Conservation (phyloP, 2,113 vertebrate species). For the Callipepla squamata region DNA sequence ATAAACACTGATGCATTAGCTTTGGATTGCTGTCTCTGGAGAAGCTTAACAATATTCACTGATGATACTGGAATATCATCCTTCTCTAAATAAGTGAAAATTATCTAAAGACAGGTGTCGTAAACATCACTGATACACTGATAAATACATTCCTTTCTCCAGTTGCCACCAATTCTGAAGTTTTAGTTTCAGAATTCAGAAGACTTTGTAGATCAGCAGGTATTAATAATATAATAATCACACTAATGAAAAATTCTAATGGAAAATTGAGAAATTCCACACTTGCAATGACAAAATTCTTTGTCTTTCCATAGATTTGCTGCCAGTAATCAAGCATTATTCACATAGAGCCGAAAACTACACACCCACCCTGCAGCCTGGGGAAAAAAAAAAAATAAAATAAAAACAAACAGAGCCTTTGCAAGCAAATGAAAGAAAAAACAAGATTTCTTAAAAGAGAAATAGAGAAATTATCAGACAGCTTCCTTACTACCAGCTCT, state of each 20-base stretch:
- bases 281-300: slow-evolving; percentile 1
- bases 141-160: background rate
- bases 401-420: too few relatives aligned
- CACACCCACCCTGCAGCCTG: background rate
- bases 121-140: background rate
- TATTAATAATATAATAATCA: slow-evolving; percentile 1
- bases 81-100: background rate
- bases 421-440: background rate
- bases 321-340: background rate
- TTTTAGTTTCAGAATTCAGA: background rate
- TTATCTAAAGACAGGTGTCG: background rate
- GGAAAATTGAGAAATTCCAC: background rate
- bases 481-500: background rate
- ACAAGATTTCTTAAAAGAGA: background rate
- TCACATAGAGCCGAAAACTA: slow-evolving; percentile 3
- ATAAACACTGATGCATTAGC: background rate
- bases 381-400: background rate
- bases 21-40: background rate
- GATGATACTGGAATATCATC: background rate
- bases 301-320: background rate
- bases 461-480: background rate
- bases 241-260: background rate
- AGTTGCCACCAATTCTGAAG: background rate
- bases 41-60: background rate
- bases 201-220: background rate